Evolutionary conservation across 2,797 vertebrate species (phyloP).

Genomic region (Strix occidentalis): DNA sequence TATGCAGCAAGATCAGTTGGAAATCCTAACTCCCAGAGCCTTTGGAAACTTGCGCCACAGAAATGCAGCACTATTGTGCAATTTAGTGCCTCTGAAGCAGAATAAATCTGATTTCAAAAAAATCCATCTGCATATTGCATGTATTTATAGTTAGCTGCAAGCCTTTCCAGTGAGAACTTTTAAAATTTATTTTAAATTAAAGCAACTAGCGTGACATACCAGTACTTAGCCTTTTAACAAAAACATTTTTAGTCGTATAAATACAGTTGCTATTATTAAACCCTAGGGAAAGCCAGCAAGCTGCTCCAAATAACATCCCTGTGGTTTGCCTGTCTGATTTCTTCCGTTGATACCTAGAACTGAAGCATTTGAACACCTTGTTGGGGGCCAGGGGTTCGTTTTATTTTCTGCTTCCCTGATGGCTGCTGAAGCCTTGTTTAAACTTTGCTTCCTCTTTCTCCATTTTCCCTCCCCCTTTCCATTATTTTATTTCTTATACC

Average conservation of each 20-base stretch:
- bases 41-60: slow-evolving; percentile 8
- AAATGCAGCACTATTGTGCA: slow-evolving; percentile 6
- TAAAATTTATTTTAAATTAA: slow-evolving; percentile 65
- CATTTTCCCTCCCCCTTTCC: background rate
- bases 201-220: slow-evolving; percentile 64
- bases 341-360: background rate
- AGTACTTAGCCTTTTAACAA: slow-evolving; percentile 65
- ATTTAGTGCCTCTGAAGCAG: slow-evolving; percentile 18
- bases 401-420: background rate
- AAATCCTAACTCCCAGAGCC: background rate
- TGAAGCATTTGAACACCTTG: background rate
- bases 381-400: background rate
- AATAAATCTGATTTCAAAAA: slow-evolving; percentile 42
- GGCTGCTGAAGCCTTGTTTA: background rate
- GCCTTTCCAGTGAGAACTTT: slow-evolving; percentile 65
- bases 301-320: slow-evolving; percentile 23
- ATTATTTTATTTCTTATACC: background rate
- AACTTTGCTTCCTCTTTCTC: background rate
- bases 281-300: slow-evolving; percentile 47
- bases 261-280: slow-evolving; percentile 69
- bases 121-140: slow-evolving; percentile 48
- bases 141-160: slow-evolving; percentile 63
- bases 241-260: slow-evolving; percentile 59
- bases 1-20: background rate
- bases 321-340: background rate